phyloP scores from a whole-genome alignment of 2,888 invertebrate species.

The Netelia melanura region DNA sequence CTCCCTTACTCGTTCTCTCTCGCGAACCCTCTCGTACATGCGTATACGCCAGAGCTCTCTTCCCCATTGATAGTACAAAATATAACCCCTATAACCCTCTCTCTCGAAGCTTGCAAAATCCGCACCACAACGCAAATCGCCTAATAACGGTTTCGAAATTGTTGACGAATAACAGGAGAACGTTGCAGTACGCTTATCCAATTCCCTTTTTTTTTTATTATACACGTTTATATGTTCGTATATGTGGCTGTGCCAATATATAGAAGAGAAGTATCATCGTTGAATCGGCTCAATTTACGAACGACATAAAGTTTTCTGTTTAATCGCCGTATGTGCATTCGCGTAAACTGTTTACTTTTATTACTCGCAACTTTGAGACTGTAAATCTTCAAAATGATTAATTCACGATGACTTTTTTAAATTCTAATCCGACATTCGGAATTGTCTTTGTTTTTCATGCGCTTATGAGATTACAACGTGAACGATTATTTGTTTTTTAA shows the following conservation, averaged over 20 bases:
- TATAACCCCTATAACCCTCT: conserved; percentile 32
- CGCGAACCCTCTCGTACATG: neutral
- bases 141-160: conserved; percentile 50
- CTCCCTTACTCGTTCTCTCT: neutral
- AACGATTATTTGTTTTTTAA: too few species aligned
- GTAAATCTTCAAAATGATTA: too few species aligned
- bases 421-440: too few species aligned
- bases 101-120: conserved; percentile 9
- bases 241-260: neutral
- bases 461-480: too few species aligned
- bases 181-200: neutral
- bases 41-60: neutral
- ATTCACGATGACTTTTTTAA: too few species aligned
- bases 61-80: conserved; percentile 35
- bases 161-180: conserved; percentile 40
- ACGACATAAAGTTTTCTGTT: too few species aligned
- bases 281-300: neutral
- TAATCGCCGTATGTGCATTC: too few species aligned
- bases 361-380: too few species aligned
- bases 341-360: too few species aligned
- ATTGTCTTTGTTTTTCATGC: too few species aligned
- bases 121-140: conserved; percentile 44
- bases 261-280: neutral
- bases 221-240: neutral
- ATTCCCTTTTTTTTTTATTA: conserved; percentile 4